Evolutionary conservation across 1,140 invertebrate species (phyloP), one percentile per base, ranked within the genome.

Genomic region (Hylaeus anthracinus): DNA sequence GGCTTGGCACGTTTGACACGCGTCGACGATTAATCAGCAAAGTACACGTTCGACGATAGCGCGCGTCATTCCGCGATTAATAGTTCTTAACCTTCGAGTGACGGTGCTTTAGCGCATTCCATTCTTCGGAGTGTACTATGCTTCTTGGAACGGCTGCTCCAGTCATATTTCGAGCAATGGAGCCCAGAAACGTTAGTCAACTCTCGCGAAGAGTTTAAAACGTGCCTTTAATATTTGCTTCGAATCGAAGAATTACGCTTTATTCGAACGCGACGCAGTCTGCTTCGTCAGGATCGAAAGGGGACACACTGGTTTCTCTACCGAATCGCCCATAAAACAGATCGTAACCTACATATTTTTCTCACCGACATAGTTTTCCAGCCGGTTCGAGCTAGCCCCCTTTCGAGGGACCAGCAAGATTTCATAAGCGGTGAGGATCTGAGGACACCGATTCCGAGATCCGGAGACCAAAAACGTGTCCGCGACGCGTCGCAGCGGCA

Each of bases 11-110:
- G 51, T 60, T 78, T 84, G 70, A 86, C 82, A 84, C 82, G 74
- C 81, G 37, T 53, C 43, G n/a, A 3, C 12, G 79, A 86, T 86
- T 79, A 86, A 79, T 86, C 56, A 51, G 51, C 60, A 10, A 14
- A n/a, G 8, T 39, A 58, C 53, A n/a, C 58, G 26, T 48, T 69
- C 58, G 77, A 37, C 45, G 51, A 72, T 65, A 45, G 60, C 39
- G 6, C 45, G 37, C 60, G 77, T 64, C 58, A 51, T 5, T 12
- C n/a, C 12, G 66, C 76, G 69, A 72, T 79, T 56, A 72, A 71
- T 63, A 63, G 45, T 37, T 70, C 56, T 60, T 26, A 61, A 77
- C 66, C 66, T 70, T 70, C 37, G 66, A 48, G 45, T 53, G 37
- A 53, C 56, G 56, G 1, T 9, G 75, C 56, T 61, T 53, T 53